phyloP scores from a whole-genome alignment of 2,113 vertebrate genomes.

The Todiramphus saurophagus region DNA sequence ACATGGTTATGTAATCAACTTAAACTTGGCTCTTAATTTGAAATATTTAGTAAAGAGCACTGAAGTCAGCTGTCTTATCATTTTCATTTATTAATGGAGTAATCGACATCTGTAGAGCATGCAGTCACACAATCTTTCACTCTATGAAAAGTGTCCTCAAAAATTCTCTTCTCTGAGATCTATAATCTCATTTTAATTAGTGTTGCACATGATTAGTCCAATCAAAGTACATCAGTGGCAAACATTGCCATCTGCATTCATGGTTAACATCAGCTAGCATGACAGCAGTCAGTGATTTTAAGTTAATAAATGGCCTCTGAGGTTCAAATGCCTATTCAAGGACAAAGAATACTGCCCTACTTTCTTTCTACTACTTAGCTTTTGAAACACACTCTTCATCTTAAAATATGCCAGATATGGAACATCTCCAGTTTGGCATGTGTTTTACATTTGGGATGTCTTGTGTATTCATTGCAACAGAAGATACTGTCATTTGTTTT shows the following conservation, averaged over 20 bases:
- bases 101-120: conserved; percentile 9
- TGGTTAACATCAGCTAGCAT: background rate
- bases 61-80: background rate
- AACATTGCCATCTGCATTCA: conserved; percentile 35
- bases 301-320: background rate
- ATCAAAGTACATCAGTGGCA: conserved; percentile 24
- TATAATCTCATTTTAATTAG: conserved; percentile 52
- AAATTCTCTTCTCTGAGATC: conserved; percentile 26
- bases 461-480: background rate
- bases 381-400: background rate
- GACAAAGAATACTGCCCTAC: background rate
- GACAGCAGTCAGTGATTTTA: background rate
- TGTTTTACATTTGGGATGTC: background rate
- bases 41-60: background rate
- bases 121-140: background rate
- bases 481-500: background rate
- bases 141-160: background rate
- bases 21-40: background rate
- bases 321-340: background rate
- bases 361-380: background rate
- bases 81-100: conserved; percentile 18
- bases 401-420: background rate
- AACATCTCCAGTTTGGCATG: background rate
- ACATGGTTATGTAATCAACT: background rate
- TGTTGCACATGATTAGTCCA: conserved; percentile 23